Percentiles rank a stretch among this genome's conserved stretches.
Evolutionary conservation across 2,113 vertebrate species (phyloP).

Genomic region (Tricholaema leucomelas): DNA sequence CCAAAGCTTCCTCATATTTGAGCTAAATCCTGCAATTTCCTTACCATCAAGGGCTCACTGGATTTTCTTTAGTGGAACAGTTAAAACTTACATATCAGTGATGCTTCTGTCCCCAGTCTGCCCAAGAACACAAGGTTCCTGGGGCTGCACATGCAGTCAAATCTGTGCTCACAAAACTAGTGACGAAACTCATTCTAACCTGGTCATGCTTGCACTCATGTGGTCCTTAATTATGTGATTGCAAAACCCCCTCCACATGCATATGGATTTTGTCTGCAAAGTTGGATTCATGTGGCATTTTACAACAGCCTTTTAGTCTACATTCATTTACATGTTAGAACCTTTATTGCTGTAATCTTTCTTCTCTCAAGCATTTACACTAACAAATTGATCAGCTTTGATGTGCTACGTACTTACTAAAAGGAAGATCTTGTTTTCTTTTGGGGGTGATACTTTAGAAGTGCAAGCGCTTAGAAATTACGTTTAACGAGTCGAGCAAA

Average conservation of each 20-base stretch:
- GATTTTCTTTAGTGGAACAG: neutral
- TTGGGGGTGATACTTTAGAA: constrained; percentile 1
- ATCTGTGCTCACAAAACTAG: neutral
- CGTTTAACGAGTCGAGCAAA: neutral
- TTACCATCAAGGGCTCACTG: neutral
- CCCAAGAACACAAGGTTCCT: accelerated
- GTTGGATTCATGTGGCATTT: accelerated
- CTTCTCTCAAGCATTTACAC: neutral
- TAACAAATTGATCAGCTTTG: constrained; percentile 8
- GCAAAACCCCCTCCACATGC: neutral
- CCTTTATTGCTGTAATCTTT: neutral
- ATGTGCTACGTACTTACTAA: neutral
- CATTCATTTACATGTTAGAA: neutral
- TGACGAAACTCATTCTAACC: neutral
- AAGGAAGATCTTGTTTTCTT: neutral
- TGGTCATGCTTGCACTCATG: accelerated
- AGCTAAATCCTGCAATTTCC: neutral
- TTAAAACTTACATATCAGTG: accelerated
- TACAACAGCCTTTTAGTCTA: neutral
- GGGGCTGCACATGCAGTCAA: neutral
- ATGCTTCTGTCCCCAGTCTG: neutral
- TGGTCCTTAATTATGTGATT: neutral
- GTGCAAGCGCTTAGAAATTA: neutral
- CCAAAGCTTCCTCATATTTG: neutral
- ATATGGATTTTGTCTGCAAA: neutral